Percentiles rank a stretch among this genome's conserved stretches.
Evolutionary conservation across 1,140 invertebrate species (phyloP).

Genomic region (Drosophila albomicans): DNA sequence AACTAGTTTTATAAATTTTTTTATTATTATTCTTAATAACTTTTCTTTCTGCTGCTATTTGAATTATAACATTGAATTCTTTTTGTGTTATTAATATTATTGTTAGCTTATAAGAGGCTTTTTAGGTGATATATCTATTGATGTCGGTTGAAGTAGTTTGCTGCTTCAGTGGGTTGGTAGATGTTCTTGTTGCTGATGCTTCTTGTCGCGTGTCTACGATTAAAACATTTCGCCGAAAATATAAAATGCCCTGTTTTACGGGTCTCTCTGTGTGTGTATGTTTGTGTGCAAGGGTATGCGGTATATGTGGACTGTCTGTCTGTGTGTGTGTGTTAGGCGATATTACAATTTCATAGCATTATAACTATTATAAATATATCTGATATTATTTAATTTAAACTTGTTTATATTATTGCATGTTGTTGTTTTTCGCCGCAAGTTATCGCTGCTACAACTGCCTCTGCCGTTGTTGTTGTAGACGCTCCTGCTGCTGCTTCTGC

Average conservation of each 20-base stretch:
- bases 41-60: constrained; percentile 67
- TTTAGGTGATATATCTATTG: constrained; percentile 54
- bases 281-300: constrained; percentile 20
- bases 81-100: constrained; percentile 38
- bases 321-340: constrained; percentile 54
- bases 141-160: constrained; percentile 26
- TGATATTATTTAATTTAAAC: constrained; percentile 80
- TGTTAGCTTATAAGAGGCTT: constrained; percentile 74
- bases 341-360: constrained; percentile 80
- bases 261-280: constrained; percentile 30
- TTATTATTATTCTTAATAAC: constrained; percentile 58
- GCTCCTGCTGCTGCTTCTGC: constrained; percentile 43
- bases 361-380: constrained; percentile 78
- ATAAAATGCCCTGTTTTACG: constrained; percentile 52
- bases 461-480: constrained; percentile 23
- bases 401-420: constrained; percentile 81
- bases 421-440: constrained; percentile 52
- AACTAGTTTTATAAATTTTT: constrained; percentile 31
- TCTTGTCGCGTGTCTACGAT: constrained; percentile 40
- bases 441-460: constrained; percentile 31
- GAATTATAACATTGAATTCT: constrained; percentile 68
- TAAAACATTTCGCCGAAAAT: constrained; percentile 50
- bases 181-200: constrained; percentile 31
- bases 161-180: constrained; percentile 30
- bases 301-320: constrained; percentile 28